Conservation (phyloP, 2,113 vertebrate species). For the Pangasianodon gigas region DNA sequence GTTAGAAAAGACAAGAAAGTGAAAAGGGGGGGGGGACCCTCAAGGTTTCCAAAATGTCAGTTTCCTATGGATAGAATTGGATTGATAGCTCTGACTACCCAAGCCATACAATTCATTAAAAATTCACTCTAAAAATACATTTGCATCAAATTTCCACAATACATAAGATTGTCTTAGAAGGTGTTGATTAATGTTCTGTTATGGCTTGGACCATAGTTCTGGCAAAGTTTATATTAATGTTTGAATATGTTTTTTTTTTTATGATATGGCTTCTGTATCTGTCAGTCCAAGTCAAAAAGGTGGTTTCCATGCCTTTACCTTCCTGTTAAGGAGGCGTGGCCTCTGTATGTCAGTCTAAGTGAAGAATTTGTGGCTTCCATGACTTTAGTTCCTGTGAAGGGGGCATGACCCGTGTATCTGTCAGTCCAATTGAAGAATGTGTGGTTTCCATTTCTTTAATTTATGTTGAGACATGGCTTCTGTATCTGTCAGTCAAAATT, state of each 20-base stretch:
- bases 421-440: neutral
- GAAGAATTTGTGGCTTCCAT: too few species aligned
- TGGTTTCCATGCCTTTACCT: too few species aligned
- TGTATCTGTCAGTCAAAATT: neutral
- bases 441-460: neutral
- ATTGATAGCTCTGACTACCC: neutral
- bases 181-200: neutral
- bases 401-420: neutral
- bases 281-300: neutral
- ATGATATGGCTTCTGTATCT: neutral
- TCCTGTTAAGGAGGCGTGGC: too few species aligned
- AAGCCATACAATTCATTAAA: neutral
- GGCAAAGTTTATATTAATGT: neutral
- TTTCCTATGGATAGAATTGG: neutral
- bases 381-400: neutral
- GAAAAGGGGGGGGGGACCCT: conserved; percentile 49
- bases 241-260: neutral
- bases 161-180: neutral
- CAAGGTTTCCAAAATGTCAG: conserved; percentile 23
- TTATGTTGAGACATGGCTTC: neutral
- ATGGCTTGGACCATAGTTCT: neutral
- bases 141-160: neutral
- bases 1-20: conserved; percentile 40
- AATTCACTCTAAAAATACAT: neutral
- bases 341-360: too few species aligned